Evolutionary conservation across 2,113 vertebrate genomes (phyloP).

Genomic region (Cyprinodon brontotheroides): DNA sequence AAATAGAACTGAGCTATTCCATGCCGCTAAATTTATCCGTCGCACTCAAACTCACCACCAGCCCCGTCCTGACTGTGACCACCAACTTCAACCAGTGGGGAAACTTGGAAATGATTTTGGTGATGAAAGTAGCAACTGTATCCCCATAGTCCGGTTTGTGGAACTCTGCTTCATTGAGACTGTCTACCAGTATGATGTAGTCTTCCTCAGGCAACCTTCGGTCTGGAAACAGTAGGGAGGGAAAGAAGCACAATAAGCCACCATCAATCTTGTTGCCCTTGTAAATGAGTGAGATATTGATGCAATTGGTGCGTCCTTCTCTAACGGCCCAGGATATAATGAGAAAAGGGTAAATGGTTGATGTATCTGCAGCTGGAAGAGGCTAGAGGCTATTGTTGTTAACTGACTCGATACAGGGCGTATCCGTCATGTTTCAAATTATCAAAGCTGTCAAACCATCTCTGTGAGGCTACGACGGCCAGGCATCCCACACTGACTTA

Average conservation of each 20-base stretch:
- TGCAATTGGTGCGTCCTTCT: conserved; percentile 11
- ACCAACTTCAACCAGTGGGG: conserved; percentile 94
- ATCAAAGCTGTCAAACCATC: conserved; percentile 36
- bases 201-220: conserved; percentile 92
- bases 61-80: conserved; percentile 92
- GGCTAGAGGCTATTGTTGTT: conserved; percentile 36
- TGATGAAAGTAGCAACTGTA: conserved; percentile 93
- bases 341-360: conserved; percentile 32
- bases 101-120: conserved; percentile 90
- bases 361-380: conserved; percentile 42
- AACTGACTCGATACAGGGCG: conserved; percentile 47
- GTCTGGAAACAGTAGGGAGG: conserved; percentile 76
- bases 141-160: conserved; percentile 99
- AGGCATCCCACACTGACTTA: conserved; percentile 32
- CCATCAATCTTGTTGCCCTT: neutral
- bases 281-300: neutral
- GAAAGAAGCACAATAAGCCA: neutral
- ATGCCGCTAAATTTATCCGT: neutral
- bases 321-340: conserved; percentile 20
- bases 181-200: conserved; percentile 94
- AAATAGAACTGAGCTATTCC: neutral
- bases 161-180: conserved; percentile 98
- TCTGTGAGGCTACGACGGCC: conserved; percentile 41
- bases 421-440: conserved; percentile 60
- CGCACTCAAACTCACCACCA: conserved; percentile 89